Percentiles rank a stretch among this genome's conserved stretches.
phyloP scores from a whole-genome alignment of 2,888 invertebrate genomes.

The Machimus atricapillus region DNA sequence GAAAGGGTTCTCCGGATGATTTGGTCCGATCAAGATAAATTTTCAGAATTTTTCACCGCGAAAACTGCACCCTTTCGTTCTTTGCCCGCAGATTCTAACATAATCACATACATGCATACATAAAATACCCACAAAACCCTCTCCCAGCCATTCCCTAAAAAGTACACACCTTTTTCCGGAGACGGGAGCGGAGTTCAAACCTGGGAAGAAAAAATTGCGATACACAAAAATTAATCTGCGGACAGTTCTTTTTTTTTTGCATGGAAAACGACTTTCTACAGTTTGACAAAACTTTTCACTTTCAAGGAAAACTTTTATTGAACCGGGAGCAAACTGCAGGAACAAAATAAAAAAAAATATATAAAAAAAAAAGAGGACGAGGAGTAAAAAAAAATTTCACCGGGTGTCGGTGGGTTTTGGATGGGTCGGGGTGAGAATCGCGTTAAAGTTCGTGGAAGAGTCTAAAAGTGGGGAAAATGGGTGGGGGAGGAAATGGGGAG shows the following conservation, averaged over 20 bases:
- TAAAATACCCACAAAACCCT: neutral
- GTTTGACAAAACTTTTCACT: conserved; percentile 54
- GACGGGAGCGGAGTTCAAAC: neutral
- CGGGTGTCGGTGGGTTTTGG: neutral
- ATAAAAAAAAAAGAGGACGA: neutral
- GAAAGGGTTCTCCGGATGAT: neutral
- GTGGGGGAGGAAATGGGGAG: neutral
- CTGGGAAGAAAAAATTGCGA: neutral
- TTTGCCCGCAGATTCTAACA: neutral
- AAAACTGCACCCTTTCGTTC: neutral
- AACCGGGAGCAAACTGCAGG: conserved; percentile 10
- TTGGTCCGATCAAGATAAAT: neutral
- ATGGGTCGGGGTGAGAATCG: neutral
- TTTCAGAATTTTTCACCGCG: neutral
- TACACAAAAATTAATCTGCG: conserved; percentile 30
- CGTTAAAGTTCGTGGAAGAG: neutral
- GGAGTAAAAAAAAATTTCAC: neutral
- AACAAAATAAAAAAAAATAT: neutral
- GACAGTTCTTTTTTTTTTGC: neutral
- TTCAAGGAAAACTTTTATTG: conserved; percentile 50
- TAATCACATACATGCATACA: neutral
- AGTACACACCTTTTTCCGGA: neutral
- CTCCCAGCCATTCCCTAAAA: neutral
- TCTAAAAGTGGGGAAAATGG: neutral
- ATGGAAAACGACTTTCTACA: conserved; percentile 45